These are phyloP conservation scores for Vulpes lagopus DNA, from an alignment of 2,113 vertebrate species.

Conservation along the genomic window DNA sequence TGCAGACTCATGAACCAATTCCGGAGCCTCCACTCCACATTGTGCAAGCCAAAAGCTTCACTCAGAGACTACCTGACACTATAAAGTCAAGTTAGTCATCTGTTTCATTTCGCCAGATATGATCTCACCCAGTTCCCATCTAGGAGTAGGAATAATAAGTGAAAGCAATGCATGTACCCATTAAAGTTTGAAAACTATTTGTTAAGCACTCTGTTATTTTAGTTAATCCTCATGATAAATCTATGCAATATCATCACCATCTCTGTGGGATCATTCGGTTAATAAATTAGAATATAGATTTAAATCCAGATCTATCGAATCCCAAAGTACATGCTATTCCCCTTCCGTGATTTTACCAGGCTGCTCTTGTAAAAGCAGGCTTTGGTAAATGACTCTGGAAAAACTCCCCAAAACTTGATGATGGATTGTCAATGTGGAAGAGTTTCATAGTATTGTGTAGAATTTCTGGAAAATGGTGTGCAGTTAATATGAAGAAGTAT, in stretches of 20 bases:
- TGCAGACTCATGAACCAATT: not conserved
- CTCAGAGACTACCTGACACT: not conserved
- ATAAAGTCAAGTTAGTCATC: constrained; percentile 11
- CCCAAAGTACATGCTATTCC: not conserved
- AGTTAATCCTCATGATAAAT: constrained; percentile 9
- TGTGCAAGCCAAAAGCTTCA: constrained; percentile 1
- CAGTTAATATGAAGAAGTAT: not conserved
- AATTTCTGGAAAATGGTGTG: not conserved
- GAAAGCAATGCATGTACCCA: not conserved
- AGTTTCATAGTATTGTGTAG: not conserved
- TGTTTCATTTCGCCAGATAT: not conserved
- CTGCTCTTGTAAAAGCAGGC: not conserved
- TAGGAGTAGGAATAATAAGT: not conserved
- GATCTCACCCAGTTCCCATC: not conserved
- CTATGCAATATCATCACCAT: not conserved
- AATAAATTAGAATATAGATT: constrained; percentile 26
- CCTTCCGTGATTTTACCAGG: not conserved
- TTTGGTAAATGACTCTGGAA: not conserved
- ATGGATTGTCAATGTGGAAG: not conserved
- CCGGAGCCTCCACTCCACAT: not conserved
- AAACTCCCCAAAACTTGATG: not conserved
- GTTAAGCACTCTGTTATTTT: not conserved
- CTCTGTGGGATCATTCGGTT: not conserved
- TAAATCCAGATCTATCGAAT: constrained; percentile 24
- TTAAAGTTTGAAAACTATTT: constrained; percentile 10